phyloP scores from a whole-genome alignment of 2,113 vertebrate genomes.

The Antechinus flavipes region DNA sequence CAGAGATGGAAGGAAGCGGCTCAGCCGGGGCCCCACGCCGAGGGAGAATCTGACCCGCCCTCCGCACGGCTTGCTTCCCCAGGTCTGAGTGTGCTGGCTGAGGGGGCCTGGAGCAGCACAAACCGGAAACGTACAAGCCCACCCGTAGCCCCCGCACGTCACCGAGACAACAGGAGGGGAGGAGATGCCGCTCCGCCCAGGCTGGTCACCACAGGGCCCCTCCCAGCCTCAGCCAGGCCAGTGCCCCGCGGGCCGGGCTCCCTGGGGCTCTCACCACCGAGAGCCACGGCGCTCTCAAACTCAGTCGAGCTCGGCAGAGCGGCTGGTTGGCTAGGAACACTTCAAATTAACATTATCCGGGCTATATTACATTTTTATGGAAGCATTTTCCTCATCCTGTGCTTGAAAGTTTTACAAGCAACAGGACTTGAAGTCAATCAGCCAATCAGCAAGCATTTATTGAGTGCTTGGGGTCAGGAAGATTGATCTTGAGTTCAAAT shows the following conservation, averaged over 20 bases:
- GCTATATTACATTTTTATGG: background rate
- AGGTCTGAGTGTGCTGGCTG: background rate
- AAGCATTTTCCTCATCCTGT: background rate
- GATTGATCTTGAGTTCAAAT: background rate
- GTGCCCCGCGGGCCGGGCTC: background rate
- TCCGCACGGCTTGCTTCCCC: background rate
- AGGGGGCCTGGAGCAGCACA: background rate
- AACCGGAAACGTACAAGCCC: background rate
- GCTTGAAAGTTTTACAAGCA: background rate
- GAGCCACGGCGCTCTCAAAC: no score
- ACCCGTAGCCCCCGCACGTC: no score
- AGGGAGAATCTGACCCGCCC: background rate
- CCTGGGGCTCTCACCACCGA: background rate
- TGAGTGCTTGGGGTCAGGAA: background rate
- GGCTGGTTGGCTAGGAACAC: background rate
- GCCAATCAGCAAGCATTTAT: background rate
- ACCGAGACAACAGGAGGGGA: background rate
- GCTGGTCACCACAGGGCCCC: background rate
- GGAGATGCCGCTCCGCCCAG: background rate
- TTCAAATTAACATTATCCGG: background rate
- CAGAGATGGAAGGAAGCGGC: conserved; percentile 59
- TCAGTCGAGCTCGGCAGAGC: background rate
- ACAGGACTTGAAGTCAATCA: background rate
- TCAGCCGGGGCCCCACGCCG: background rate
- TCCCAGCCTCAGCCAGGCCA: background rate